Conservation (phyloP, 1,140 invertebrate species). For the Pteromalus puparum region DNA sequence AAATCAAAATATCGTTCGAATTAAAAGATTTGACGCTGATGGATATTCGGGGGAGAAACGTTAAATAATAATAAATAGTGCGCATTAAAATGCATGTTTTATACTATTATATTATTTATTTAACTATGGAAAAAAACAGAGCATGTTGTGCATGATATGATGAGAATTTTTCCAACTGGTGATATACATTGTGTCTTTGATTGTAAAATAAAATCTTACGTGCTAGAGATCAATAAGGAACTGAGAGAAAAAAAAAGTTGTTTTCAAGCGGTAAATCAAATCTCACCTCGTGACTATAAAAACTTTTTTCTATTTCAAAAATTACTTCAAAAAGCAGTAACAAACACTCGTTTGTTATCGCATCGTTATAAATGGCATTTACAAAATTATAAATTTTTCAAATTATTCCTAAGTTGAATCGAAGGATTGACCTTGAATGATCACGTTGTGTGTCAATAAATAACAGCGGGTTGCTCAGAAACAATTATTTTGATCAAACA, state of each 20-base stretch:
- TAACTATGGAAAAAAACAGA: slow-evolving; percentile 21
- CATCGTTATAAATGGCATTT: slow-evolving; percentile 10
- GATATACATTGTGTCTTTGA: neutral
- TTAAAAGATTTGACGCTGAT: too few species aligned
- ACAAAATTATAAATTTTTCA: slow-evolving; percentile 32
- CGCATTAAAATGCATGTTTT: neutral
- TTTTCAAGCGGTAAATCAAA: neutral
- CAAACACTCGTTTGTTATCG: neutral
- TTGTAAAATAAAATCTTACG: neutral
- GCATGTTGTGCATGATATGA: neutral
- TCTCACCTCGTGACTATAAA: neutral
- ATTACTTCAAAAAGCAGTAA: slow-evolving; percentile 8
- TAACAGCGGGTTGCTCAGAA: neutral
- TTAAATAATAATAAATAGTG: slow-evolving; percentile 11
- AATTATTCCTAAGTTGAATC: slow-evolving; percentile 8
- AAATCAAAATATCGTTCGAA: too few species aligned
- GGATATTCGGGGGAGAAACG: neutral
- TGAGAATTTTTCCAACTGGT: neutral
- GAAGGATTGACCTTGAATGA: neutral
- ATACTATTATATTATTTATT: slow-evolving; percentile 46
- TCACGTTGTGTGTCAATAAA: neutral
- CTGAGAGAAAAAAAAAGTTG: neutral
- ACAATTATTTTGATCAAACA: slow-evolving; percentile 13
- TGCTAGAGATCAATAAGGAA: neutral
- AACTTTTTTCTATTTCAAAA: slow-evolving; percentile 17